Evolutionary conservation across 35 echinoderm and acorn worm genomes (phyloP).

Genomic region (Heliocidaris tuberculata): DNA sequence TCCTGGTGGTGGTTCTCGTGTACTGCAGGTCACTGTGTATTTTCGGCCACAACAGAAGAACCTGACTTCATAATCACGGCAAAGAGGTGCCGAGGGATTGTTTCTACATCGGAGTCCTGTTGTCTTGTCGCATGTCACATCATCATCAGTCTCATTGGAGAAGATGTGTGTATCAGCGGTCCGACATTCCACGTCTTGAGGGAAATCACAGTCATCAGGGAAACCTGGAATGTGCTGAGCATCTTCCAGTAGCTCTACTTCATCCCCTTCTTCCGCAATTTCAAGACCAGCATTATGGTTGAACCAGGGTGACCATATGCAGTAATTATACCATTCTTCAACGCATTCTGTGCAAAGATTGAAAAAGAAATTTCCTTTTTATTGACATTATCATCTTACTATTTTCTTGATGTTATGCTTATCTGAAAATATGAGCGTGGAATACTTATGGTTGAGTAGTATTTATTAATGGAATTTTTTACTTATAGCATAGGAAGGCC

Average conservation of each 20-base stretch:
- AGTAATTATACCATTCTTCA: no score
- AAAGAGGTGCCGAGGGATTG: not conserved
- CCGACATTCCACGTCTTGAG: not conserved
- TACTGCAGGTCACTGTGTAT: not conserved
- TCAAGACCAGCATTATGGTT: not conserved
- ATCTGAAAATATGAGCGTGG: no score
- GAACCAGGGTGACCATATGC: not conserved
- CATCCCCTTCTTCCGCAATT: not conserved
- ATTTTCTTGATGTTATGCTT: no score
- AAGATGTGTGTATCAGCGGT: not conserved
- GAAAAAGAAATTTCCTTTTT: no score
- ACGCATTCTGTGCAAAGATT: no score
- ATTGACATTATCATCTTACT: no score
- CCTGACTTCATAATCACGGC: not conserved
- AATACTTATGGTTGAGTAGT: no score
- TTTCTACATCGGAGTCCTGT: not conserved
- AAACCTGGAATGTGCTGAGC: not conserved
- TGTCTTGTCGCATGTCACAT: not conserved
- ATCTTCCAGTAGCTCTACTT: not conserved
- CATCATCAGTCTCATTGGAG: not conserved
- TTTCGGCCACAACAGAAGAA: constrained; percentile 29
- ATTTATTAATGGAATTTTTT: no score
- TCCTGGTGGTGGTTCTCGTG: not conserved
- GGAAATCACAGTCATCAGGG: not conserved
- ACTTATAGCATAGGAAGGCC: no score